Evolutionary conservation across 2,888 invertebrate species (phyloP), one percentile per base, ranked within the genome.

Genomic region (Siphlonurus alternatus): DNA sequence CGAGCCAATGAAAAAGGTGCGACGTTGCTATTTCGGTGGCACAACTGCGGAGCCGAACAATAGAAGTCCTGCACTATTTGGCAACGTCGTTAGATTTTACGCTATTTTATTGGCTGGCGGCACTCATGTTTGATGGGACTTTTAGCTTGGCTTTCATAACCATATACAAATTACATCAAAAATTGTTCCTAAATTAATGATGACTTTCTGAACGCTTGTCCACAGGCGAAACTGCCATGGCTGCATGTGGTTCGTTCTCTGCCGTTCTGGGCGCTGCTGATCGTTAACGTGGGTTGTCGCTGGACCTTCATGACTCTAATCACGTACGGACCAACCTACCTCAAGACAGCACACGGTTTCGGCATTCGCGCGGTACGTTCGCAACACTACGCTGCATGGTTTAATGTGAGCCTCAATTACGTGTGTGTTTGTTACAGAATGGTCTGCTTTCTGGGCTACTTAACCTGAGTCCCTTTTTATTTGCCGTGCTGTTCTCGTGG

Each of bases 201-300:
- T n/a, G n/a, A n/a, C n/a, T n/a, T n/a, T 38, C 15, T 38, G 5
- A 38, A 10, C 15, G 15, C 15, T 5, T 38, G 15, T 38, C 20
- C 38, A 23, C 59, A 63, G 63, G 15, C 59, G 38, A 18, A 25
- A 23, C 25, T 59, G 3, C 63, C 63, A n/a, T 60, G 59, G 60
- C 15, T 20, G n/a, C 38, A 63, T 25, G 59, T 63, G 22, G n/a
- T 38, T 22, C 23, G 18, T 51, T 63, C 63, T 22, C 1, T 22
- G 25, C 63, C 63, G 19, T 59, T 63, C 2, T 71, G 76, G 53
- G 68, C 69, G 51, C 63, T 63, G 19, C 38, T 63, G 1, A 23
- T 60, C 15, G 59, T 60, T 5, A 63, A 63, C 24, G 23, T 25
- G 5, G 63, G 63, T 2, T 59, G 56, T 38, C 22, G 59, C 10